Evolutionary conservation across 2,113 vertebrate genomes (phyloP), one percentile per base, ranked within the genome.

Genomic region (Etia nguti): DNA sequence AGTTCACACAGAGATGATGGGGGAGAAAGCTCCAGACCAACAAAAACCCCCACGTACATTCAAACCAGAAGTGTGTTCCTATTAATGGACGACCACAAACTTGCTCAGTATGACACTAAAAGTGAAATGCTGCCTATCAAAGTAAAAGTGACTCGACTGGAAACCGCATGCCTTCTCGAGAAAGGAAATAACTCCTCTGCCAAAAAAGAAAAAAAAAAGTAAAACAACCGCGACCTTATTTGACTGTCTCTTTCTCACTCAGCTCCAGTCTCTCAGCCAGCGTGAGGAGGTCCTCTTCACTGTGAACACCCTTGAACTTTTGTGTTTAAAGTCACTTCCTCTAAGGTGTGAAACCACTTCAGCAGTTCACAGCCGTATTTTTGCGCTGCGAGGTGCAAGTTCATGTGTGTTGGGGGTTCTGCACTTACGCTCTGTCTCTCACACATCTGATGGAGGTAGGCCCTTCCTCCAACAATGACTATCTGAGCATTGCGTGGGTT

Each of bases 401-500:
- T 52, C 16, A 50, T 77, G 18, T 52, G 26, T 3, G 2, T 24
- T 18, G 18, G 29, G 7, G 41, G 70, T 16, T 89, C 6, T 82
- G 43, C 29, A 95, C 96, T 96, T 92, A 97, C 96, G 62, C 95
- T 96, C 84, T 96, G 96, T 77, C 96, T 95, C 90, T 97, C 97
- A 55, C 96, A 97, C 96, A 96, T 96, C 91, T 97, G 97, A 92
- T 97, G 96, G 7, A 97, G 95, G 91, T 97, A 97, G 15, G 97
- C 96, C 59, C 97, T 93, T 89, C 97, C 97, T 70, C 97, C 97
- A 5, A 97, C 97, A 26, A 97, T 97, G 84, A 97, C 97, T 15
- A 97, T 97, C 93, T 97, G 97, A 34, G 97, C 96, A 81, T 97
- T 97, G 83, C 96, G 96, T 24, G 97, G 97, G 90, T 97, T 97